Percentiles rank a stretch among this genome's conserved stretches.
These are phyloP conservation scores for Ceratosolen solmsi DNA, from an alignment of 1,140 invertebrate species.

Conservation along the genomic window DNA sequence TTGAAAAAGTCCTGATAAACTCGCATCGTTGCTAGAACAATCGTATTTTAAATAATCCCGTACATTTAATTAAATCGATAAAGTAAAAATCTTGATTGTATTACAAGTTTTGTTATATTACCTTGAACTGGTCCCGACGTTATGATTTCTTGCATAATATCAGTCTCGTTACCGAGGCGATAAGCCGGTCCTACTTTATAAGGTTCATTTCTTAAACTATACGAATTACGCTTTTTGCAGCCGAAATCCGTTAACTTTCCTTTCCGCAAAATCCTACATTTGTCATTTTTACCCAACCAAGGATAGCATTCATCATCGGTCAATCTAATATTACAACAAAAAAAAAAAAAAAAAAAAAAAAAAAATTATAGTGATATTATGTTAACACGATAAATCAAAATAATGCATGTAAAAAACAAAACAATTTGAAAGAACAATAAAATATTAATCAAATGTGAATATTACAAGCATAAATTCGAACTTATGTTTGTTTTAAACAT, in stretches of 20 bases:
- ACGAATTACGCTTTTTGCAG: conserved; percentile 67
- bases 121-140: conserved; percentile 96
- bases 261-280: conserved; percentile 76
- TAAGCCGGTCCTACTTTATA: conserved; percentile 91
- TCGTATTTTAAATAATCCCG: background rate
- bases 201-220: conserved; percentile 74
- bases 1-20: conserved; percentile 93
- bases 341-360: background rate
- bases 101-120: conserved; percentile 65
- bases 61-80: background rate
- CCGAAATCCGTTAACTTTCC: conserved; percentile 72
- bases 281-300: conserved; percentile 78
- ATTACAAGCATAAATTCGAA: too few species aligned
- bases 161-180: conserved; percentile 82
- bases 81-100: background rate
- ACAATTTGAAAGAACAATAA: too few species aligned
- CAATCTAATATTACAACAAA: conserved; percentile 73
- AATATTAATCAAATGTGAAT: too few species aligned
- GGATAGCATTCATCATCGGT: conserved; percentile 89
- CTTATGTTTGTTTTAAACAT: too few species aligned
- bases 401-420: too few species aligned
- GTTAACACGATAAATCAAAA: too few species aligned
- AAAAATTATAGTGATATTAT: background rate
- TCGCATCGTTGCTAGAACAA: conserved; percentile 84
- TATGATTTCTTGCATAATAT: conserved; percentile 94